phyloP scores from a whole-genome alignment of 1,140 invertebrate genomes.

The Oncopodura yosiiana region DNA sequence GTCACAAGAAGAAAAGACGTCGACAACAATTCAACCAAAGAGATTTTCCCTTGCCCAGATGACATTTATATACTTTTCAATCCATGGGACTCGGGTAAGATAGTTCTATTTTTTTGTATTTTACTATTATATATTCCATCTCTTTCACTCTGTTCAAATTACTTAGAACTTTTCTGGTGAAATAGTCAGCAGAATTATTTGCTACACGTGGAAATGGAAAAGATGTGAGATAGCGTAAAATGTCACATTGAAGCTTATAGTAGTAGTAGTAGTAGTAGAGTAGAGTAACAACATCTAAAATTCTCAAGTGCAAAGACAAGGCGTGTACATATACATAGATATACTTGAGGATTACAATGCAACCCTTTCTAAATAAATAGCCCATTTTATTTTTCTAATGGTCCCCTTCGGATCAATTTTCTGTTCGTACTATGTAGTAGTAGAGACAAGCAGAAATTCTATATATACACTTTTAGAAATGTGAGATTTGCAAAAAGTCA shows the following conservation, averaged over 20 bases:
- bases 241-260: too few species aligned
- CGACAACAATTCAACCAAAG: constrained; percentile 26
- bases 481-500: too few species aligned
- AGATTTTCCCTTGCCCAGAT: constrained; percentile 43
- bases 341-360: not conserved
- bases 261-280: too few species aligned
- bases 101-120: constrained; percentile 22
- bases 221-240: too few species aligned
- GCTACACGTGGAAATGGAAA: too few species aligned
- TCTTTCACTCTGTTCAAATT: too few species aligned
- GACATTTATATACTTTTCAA: constrained; percentile 71
- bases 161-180: too few species aligned
- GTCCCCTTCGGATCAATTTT: constrained; percentile 13
- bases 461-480: too few species aligned
- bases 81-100: constrained; percentile 64
- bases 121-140: not conserved
- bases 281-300: too few species aligned
- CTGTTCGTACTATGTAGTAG: too few species aligned
- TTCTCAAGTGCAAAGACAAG: not conserved
- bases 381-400: constrained; percentile 16
- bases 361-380: constrained; percentile 19
- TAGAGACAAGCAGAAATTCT: too few species aligned
- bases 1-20: constrained; percentile 46
- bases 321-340: not conserved
- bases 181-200: too few species aligned